Evolutionary conservation across 2,888 invertebrate genomes (phyloP).

Genomic region (Antitype chi): DNA sequence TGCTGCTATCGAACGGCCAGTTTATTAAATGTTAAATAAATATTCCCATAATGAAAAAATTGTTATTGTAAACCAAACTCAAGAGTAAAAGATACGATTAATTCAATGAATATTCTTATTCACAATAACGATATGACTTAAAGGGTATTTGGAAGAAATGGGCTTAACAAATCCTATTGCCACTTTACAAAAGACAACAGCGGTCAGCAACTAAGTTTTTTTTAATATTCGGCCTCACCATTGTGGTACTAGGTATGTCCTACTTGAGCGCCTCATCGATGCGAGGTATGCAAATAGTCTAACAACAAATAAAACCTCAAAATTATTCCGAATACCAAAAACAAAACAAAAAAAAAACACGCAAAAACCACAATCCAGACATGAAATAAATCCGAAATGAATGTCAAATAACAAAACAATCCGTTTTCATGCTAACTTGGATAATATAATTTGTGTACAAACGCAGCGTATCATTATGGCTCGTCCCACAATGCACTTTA

Average conservation of each 20-base stretch:
- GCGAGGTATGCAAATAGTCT: background rate
- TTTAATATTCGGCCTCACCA: background rate
- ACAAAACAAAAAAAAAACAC: background rate
- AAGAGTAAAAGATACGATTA: background rate
- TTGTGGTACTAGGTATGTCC: too few species aligned
- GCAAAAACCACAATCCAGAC: background rate
- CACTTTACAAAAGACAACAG: background rate
- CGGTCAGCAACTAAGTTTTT: background rate
- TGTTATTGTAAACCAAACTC: background rate
- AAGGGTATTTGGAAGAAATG: background rate
- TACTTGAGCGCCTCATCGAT: background rate
- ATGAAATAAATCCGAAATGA: background rate
- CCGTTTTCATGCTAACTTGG: conserved; percentile 33
- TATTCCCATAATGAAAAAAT: background rate
- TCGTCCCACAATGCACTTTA: conserved; percentile 20
- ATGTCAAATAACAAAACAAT: conserved; percentile 16
- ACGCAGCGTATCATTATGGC: conserved; percentile 23
- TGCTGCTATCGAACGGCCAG: background rate
- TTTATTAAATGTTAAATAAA: background rate
- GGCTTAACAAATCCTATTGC: too few species aligned
- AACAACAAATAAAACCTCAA: background rate
- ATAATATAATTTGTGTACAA: conserved; percentile 15
- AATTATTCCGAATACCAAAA: background rate
- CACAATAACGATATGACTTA: background rate
- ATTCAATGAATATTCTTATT: background rate